Evolutionary conservation across 2,113 vertebrate species (phyloP).

Genomic region (Pseudois nayaur): DNA sequence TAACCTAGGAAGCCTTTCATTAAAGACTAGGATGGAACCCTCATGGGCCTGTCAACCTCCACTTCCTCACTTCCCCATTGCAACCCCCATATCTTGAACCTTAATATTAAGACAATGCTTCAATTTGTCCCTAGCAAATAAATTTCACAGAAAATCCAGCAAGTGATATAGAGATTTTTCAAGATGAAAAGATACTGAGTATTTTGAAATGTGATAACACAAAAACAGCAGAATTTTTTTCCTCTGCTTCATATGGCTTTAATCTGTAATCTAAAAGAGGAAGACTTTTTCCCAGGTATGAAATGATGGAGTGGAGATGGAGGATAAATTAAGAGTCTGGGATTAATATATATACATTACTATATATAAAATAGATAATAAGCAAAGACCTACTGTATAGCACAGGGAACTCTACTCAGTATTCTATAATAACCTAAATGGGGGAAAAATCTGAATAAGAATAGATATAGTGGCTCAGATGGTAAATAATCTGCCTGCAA

Average conservation of each 20-base stretch:
- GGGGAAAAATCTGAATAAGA: neutral
- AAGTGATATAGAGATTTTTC: neutral
- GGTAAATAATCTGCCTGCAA: neutral
- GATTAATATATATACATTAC: neutral
- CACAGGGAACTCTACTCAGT: neutral
- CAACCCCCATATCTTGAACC: neutral
- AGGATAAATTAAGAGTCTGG: neutral
- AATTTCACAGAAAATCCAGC: neutral
- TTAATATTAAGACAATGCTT: neutral
- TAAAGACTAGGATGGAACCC: neutral
- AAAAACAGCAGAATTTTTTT: neutral
- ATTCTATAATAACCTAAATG: neutral
- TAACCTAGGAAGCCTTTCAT: neutral
- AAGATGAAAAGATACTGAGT: neutral
- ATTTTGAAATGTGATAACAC: conserved; percentile 7
- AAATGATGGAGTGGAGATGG: neutral
- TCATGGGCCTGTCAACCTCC: neutral
- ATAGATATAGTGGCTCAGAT: neutral
- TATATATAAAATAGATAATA: neutral
- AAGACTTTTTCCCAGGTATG: neutral
- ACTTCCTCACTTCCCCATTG: neutral
- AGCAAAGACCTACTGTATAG: neutral
- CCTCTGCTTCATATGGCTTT: neutral
- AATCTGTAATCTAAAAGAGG: conserved; percentile 1
- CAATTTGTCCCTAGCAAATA: neutral